Base-by-base conservation (phyloP, 2,797 vertebrate species). In the Falco berigora region DNA sequence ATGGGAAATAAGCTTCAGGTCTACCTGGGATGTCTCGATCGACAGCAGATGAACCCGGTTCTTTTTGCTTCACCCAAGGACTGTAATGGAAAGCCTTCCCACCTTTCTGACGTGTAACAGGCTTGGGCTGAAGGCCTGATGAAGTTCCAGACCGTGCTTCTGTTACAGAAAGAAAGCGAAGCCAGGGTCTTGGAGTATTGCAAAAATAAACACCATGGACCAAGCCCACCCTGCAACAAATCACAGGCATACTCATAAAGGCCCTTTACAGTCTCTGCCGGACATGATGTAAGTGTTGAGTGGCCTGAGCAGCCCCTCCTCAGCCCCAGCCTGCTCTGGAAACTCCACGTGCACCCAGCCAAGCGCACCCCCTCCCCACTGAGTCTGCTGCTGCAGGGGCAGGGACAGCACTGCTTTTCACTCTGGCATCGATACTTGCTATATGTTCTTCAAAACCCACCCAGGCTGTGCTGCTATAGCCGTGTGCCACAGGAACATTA, bases 171-270 rank as follows among this genome's bases (percentile, higher is more conserved):
- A 63, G 21, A 56, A 87, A 86, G 28, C 3, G 2, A 82, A 78
- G 50, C 20, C 30, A 56, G 19, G 16, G 12, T 86, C 59, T 21
- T 76, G 30, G 68, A 78, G 32, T 34, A 80, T 21, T 40, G 20
- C 55, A 90, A 85, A 92, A 88, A 53, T 61, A 89, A 93, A 66
- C 53, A 52, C 24, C 58, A 36, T 9, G 11, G 9, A 74, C 63
- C 64, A 90, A 94, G 90, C 90, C 92, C 90, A 93, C 86, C 68
- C 93, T 92, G 46, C 50, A 80, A 75, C 42, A 91, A 95, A 64
- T 87, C 88, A 64, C 12, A 55, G 56, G 78, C 46, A 89, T 55
- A 64, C 56, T 86, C 81, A 73, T 88, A 93, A 97, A 94, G 24
- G 62, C 21, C 28, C 53, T 90, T 91, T 90, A 92, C 34, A 86